Percentiles rank a stretch among this genome's conserved stretches.
Conservation (phyloP, 2,797 vertebrate species). For the Hybognathus amarus region DNA sequence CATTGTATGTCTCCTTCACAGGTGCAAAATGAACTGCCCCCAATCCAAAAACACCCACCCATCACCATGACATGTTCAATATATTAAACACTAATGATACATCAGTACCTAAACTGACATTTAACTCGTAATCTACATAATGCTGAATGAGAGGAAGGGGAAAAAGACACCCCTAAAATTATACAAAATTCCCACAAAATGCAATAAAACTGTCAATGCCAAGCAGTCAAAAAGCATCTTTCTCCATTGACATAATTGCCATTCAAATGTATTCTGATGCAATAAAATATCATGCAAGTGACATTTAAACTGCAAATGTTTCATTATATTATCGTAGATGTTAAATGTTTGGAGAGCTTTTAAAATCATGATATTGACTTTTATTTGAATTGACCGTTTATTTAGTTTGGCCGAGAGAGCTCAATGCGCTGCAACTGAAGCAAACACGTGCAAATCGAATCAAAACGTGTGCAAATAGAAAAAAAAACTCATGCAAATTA, state of each 20-base stretch:
- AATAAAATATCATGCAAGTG: neutral
- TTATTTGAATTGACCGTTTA: neutral
- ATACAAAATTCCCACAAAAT: neutral
- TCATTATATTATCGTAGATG: neutral
- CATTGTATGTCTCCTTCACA: neutral
- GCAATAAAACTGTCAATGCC: neutral
- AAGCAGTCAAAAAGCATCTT: neutral
- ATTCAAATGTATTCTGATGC: neutral
- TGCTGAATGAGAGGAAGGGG: neutral
- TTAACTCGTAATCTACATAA: neutral
- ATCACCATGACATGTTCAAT: neutral
- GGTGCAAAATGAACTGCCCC: neutral
- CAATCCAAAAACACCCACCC: constrained; percentile 1
- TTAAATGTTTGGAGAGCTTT: neutral
- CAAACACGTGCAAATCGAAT: too few relatives aligned
- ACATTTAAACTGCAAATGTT: neutral
- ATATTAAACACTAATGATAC: neutral
- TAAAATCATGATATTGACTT: neutral
- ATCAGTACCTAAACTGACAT: neutral
- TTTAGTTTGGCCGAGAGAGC: neutral
- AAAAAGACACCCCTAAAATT: neutral
- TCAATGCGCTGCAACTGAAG: too few relatives aligned
- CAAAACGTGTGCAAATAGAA: too few relatives aligned
- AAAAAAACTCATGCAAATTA: too few relatives aligned
- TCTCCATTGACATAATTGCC: neutral